Evolutionary conservation across 2,113 vertebrate species (phyloP), one percentile per base, ranked within the genome.

Genomic region (Chlamydotis undulata): DNA sequence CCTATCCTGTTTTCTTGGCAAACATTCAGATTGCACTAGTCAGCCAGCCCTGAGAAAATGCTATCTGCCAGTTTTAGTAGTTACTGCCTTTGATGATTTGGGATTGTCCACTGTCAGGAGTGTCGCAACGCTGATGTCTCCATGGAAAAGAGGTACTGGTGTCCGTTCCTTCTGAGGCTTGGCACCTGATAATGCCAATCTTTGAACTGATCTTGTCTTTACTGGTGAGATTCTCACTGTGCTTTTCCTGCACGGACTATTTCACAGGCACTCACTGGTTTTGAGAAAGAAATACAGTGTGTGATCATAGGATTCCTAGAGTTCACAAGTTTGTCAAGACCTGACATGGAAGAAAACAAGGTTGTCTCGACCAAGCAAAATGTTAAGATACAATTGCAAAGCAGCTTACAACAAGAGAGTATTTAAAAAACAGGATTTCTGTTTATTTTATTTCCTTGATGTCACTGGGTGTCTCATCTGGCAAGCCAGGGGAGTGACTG

Each of bases 371-470:
- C 31, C 4, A 21, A 33, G 7, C 8, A 53, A 86, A 91, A 63
- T 39, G 12, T 65, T 61, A 74, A 55, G 17, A 43, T 43, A 49
- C 1, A 39, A 77, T 35, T 70, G 31, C 26, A 53, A 73, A 47
- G 1, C 6, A 52, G 8, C 29, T 57, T 87, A 35, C 50, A 74
- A 74, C 19, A 83, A 43, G 9, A 82, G 2, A 68, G 5, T 37
- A 10, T 78, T 91, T 69, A 29, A 80, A 41, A 57, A 18, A 1
- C 8, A 69, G 12, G 17, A 31, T 87, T 93, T 73, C 23, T 74
- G 2, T 69, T 80, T 43, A 19, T 83, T 88, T 68, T 1, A 31
- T 75, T 81, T 84, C 31, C 6, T 73, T 0, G 0, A 2, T 75
- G 17, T 63, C 12, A 8, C 45, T 73, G 49, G 11, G n/a, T 28